phyloP scores from a whole-genome alignment of 2,113 vertebrate species.

The Eubucco bourcierii region DNA sequence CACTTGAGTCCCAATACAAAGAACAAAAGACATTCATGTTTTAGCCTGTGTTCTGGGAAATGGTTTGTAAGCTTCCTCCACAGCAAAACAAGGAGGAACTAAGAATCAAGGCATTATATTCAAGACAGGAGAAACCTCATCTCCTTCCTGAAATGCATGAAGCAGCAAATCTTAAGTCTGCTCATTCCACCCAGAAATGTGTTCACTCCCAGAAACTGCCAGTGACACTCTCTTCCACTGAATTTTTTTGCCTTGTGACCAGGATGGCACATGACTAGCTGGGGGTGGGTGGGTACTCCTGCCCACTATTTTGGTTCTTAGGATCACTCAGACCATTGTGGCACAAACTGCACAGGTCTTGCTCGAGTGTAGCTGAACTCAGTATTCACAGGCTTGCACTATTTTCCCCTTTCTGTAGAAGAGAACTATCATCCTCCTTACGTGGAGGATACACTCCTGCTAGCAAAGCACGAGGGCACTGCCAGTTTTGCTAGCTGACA shows the following conservation, averaged over 20 bases:
- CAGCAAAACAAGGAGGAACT: neutral
- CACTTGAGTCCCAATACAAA: neutral
- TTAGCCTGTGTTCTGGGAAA: neutral
- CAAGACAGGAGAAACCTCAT: neutral
- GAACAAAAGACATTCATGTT: neutral
- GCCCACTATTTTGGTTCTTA: accelerated
- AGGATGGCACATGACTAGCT: neutral
- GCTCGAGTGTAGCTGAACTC: neutral
- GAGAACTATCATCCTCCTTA: neutral
- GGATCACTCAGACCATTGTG: neutral
- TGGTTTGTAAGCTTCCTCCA: neutral
- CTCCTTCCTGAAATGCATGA: neutral
- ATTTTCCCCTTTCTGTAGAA: neutral
- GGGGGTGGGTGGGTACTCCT: neutral
- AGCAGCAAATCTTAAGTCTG: neutral
- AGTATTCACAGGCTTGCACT: neutral
- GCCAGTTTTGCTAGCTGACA: neutral
- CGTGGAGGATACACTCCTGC: accelerated
- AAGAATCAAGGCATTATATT: neutral
- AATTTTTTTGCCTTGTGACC: neutral
- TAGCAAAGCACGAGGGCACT: neutral
- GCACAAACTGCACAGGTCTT: neutral
- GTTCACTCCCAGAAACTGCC: neutral
- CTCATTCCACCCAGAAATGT: neutral
- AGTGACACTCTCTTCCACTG: neutral